Evolutionary conservation across 2,113 vertebrate species (phyloP).

Genomic region (Actinemys pallida): DNA sequence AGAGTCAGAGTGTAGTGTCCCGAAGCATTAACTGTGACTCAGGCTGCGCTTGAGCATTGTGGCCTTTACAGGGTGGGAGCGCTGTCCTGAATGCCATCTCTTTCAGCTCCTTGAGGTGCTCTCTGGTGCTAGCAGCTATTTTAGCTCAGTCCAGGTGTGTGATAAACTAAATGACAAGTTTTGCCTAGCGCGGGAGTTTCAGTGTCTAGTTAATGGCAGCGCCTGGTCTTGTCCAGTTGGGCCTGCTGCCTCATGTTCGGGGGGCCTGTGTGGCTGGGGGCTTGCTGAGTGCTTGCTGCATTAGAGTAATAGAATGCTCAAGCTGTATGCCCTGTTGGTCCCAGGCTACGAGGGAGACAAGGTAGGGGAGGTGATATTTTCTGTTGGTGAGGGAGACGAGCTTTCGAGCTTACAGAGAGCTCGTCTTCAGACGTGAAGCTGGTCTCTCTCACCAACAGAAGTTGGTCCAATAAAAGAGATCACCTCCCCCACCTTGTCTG

Average conservation of each 20-base stretch:
- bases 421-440: background rate
- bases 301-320: background rate
- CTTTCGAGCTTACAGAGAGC: background rate
- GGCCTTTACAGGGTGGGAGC: background rate
- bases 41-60: background rate
- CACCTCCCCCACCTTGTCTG: background rate
- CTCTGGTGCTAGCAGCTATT: background rate
- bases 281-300: background rate
- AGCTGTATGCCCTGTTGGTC: background rate
- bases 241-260: background rate
- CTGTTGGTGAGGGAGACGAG: background rate
- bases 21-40: background rate
- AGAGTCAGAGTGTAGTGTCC: background rate
- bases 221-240: background rate
- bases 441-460: background rate
- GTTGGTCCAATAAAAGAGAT: background rate
- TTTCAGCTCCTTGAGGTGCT: background rate
- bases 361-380: background rate
- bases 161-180: background rate
- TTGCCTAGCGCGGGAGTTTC: background rate
- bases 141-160: background rate
- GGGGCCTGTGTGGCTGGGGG: background rate
- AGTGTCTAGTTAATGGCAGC: background rate
- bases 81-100: background rate
- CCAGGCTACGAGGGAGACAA: background rate